Base-by-base conservation (phyloP, 1,140 invertebrate genomes). In the Sinonovacula constricta region DNA sequence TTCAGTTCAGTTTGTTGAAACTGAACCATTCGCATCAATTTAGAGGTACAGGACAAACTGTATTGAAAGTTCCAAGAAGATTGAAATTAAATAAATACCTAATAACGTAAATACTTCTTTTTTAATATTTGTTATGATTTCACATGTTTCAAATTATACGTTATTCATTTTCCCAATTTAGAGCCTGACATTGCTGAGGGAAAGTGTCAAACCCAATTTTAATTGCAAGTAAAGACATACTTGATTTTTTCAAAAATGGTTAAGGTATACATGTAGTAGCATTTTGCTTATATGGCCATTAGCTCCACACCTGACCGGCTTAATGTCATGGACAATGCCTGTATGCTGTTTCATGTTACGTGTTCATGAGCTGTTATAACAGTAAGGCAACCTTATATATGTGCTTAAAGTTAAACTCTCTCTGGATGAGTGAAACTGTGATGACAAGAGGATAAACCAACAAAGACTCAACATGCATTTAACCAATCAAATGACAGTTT, bases 1-100 rank as follows among this genome's bases (percentile, higher is more conserved):
- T 24, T 31, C 68, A 14, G 24, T 80, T 22, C 45, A 77, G 39
- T 69, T 39, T 49, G 76, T 84, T 56, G 75, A 72, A 36, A 56
- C 77, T 14, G 28, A 68, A 26, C 15, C 7, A 0, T 7, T 57
- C 51, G 24, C 59, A 18, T 70, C 5, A 53, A 33, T 15, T 31
- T 63, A 63, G 15, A 63, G 0, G 2, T 5, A 56, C n/a, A n/a
- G n/a, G n/a, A n/a, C n/a, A n/a, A n/a, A n/a, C n/a, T n/a, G n/a
- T n/a, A n/a, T n/a, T n/a, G n/a, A n/a, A n/a, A n/a, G n/a, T n/a
- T n/a, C n/a, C n/a, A n/a, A n/a, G n/a, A n/a, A n/a, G n/a, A n/a
- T n/a, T n/a, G n/a, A n/a, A n/a, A n/a, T n/a, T n/a, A n/a, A n/a
- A n/a, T n/a, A n/a, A n/a, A n/a, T n/a, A n/a, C n/a, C n/a, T n/a